Evolutionary conservation across 2,113 vertebrate genomes (phyloP).

Genomic region (Albula goreensis): DNA sequence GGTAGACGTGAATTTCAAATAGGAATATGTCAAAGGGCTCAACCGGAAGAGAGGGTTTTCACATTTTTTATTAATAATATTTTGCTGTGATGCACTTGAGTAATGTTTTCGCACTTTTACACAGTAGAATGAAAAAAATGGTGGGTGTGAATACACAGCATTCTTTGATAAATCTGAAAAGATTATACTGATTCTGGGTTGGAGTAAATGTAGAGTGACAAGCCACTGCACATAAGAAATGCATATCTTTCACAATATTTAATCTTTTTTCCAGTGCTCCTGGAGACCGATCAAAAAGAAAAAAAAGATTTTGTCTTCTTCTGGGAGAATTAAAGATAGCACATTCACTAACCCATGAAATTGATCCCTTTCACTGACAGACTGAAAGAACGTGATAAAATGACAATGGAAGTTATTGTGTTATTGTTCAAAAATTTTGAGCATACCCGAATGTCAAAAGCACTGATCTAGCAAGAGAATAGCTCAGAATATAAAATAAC

Average conservation of each 20-base stretch:
- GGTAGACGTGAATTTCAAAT: background rate
- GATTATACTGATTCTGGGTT: background rate
- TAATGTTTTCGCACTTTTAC: background rate
- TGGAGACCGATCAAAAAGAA: background rate
- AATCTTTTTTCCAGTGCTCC: background rate
- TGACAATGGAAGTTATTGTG: background rate
- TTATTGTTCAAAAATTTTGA: conserved; percentile 10
- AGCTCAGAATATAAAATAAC: no score
- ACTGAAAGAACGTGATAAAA: background rate
- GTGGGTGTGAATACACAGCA: background rate
- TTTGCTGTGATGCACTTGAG: background rate
- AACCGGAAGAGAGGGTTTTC: background rate
- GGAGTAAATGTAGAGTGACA: background rate
- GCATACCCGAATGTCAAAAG: background rate
- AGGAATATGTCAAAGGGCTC: background rate
- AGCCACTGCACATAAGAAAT: background rate
- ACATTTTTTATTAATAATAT: background rate
- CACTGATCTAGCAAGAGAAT: background rate
- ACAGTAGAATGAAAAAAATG: background rate
- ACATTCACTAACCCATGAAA: background rate
- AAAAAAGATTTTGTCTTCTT: background rate
- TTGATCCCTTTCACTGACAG: background rate
- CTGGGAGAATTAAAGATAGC: background rate
- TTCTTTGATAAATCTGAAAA: background rate
- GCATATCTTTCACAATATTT: conserved; percentile 14